Evolutionary conservation across 2,888 invertebrate genomes (phyloP).

Genomic region (Leptarthrus brevirostris): DNA sequence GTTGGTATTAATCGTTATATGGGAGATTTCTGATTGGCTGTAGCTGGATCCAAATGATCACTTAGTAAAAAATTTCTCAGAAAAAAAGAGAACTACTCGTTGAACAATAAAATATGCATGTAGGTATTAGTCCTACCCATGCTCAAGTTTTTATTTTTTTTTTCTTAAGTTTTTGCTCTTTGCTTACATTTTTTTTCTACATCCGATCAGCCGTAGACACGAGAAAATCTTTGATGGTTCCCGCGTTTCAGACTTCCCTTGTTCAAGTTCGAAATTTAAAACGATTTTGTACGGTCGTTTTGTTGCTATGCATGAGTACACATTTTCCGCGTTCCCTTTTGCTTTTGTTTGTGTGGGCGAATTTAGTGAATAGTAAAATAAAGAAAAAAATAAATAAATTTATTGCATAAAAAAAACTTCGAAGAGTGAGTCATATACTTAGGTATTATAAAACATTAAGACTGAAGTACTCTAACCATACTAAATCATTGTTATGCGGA

Average conservation of each 20-base stretch:
- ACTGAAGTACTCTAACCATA: no score
- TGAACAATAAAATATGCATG: not conserved
- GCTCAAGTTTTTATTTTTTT: not conserved
- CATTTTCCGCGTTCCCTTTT: conserved; percentile 20
- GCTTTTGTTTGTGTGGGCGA: not conserved
- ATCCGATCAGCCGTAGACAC: conserved; percentile 21
- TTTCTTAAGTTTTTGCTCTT: not conserved
- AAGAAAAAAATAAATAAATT: not conserved
- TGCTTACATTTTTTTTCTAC: conserved; percentile 8
- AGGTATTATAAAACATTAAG: no score
- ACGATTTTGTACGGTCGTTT: conserved; percentile 24
- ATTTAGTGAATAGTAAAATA: not conserved
- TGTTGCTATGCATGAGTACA: conserved; percentile 13
- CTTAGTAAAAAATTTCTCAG: conserved; percentile 6
- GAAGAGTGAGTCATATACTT: no score
- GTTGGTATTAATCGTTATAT: not conserved
- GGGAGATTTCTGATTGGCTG: conserved; percentile 22
- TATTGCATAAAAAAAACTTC: no score
- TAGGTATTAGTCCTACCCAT: conserved; percentile 1
- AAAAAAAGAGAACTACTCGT: conserved; percentile 16
- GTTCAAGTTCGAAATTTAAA: conserved; percentile 25
- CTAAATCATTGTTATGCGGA: no score
- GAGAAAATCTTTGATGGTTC: conserved; percentile 23
- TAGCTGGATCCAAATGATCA: conserved; percentile 11
- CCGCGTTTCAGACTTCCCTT: not conserved